Evolutionary conservation across 2,797 vertebrate genomes (phyloP).

Genomic region (Natrix natrix): DNA sequence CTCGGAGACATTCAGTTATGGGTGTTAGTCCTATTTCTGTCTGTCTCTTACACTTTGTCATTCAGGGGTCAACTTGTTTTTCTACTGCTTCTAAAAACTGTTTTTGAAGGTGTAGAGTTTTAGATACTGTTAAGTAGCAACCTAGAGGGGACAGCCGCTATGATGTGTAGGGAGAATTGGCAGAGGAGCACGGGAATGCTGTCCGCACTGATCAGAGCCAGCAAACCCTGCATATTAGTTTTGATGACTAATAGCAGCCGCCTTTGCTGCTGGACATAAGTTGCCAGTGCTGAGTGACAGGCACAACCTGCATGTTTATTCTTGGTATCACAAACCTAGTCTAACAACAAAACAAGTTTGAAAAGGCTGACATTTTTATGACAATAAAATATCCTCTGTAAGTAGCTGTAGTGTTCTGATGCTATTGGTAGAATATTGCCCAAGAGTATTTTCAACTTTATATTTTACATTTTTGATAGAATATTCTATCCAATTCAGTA

Average conservation of each 20-base stretch:
- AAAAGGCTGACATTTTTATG: conserved; percentile 16
- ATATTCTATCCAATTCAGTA: neutral
- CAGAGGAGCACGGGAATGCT: neutral
- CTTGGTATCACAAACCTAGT: rapidly evolving
- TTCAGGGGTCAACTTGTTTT: neutral
- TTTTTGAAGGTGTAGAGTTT: neutral
- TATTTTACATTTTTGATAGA: neutral
- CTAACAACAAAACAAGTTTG: neutral
- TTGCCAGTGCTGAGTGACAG: neutral
- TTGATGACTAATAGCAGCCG: neutral
- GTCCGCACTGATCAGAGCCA: rapidly evolving
- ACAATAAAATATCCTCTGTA: neutral
- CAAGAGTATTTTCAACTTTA: neutral
- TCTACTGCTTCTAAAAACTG: neutral
- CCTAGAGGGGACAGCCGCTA: conserved; percentile 4
- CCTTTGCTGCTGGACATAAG: neutral
- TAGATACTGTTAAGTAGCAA: neutral
- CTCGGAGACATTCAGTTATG: neutral
- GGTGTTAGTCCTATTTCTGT: neutral
- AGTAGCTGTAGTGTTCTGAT: neutral
- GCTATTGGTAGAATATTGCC: neutral
- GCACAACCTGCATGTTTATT: neutral
- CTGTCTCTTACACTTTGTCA: neutral
- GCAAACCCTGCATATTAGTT: neutral
- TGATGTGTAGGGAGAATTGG: neutral